Percentiles rank a stretch among this genome's conserved stretches.
Evolutionary conservation across 2,888 invertebrate genomes (phyloP).

Genomic region (Lacanobia oleracea): DNA sequence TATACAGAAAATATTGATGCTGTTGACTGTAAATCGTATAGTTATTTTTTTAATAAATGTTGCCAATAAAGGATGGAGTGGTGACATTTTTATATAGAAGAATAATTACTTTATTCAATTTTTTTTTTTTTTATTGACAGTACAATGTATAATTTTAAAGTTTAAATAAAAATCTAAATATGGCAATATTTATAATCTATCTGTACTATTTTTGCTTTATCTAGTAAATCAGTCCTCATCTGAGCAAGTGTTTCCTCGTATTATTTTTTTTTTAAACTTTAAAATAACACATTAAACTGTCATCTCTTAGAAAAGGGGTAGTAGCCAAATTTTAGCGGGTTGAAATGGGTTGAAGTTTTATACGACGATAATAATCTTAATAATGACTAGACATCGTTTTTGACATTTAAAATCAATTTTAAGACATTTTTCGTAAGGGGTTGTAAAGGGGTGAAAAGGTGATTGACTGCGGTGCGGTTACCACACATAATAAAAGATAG

Average conservation of each 20-base stretch:
- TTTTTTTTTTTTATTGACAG: slow-evolving; percentile 4
- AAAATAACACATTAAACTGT: slow-evolving; percentile 10
- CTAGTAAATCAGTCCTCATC: not conserved
- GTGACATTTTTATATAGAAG: slow-evolving; percentile 33
- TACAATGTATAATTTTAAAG: slow-evolving; percentile 13
- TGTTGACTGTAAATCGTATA: not conserved
- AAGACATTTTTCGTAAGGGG: not conserved
- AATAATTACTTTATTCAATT: slow-evolving; percentile 48
- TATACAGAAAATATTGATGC: slow-evolving; percentile 11
- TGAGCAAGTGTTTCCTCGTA: no score
- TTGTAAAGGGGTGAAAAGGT: not conserved
- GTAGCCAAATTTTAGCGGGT: slow-evolving; percentile 6
- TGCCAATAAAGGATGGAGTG: slow-evolving; percentile 3
- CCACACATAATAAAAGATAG: not conserved
- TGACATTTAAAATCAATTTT: slow-evolving; percentile 7
- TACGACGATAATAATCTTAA: slow-evolving; percentile 16
- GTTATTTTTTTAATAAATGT: slow-evolving; percentile 17
- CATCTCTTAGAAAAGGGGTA: not conserved
- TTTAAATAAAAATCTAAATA: not conserved
- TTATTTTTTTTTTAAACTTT: not conserved
- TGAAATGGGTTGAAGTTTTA: slow-evolving; percentile 23
- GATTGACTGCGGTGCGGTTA: not conserved
- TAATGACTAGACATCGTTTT: slow-evolving; percentile 15
- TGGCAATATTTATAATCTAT: not conserved
- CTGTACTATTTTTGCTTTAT: not conserved